Base-by-base conservation (phyloP, 2,888 invertebrate species). In the Drosophila falleni region DNA sequence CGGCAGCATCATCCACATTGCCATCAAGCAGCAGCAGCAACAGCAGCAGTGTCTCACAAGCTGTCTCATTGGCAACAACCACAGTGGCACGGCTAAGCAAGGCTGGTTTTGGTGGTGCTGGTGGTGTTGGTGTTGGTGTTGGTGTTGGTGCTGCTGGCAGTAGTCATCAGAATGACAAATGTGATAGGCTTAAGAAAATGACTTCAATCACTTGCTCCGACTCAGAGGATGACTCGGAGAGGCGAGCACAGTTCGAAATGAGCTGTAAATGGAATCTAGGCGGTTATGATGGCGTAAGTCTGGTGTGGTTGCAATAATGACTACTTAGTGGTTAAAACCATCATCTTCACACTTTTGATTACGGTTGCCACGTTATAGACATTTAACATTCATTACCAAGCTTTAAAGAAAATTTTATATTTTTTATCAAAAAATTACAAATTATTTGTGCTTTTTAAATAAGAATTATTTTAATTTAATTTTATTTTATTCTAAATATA, bases 181-280 rank as follows among this genome's bases (percentile, higher is more conserved):
- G 90, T 78, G 92, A 92, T 69, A 90, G 91, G 61, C 89, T 92
- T 26, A 90, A 89, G 69, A 92, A 92, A 90, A 92, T 92, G 91
- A 91, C 92, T 72, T 92, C 92, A 74, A 91, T 91, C 71, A 92
- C 92, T 54, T 93, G 91, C 71, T 93, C 93, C 61, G 93, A 93
- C 79, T 93, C 93, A 29, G 93, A 93, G 72, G 93, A 93, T 72
- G 92, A 93, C 76, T 91, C 91, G 46, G 92, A 92, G 70, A 80
- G 91, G 42, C 87, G 91, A n/a, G 78, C 91, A 46, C 91, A 92
- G 53, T 81, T 89, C 74, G 92, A 92, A 55, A 80, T 90, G 44
- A 80, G 87, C 79, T 89, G 89, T 72, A 91, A 90, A 82, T 92
- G 92, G 92, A 91, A 90, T 82, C 78, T 89, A 64, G 85, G 89